Evolutionary conservation across 2,888 invertebrate species (phyloP).

Genomic region (Caenorhabditis panamensis): DNA sequence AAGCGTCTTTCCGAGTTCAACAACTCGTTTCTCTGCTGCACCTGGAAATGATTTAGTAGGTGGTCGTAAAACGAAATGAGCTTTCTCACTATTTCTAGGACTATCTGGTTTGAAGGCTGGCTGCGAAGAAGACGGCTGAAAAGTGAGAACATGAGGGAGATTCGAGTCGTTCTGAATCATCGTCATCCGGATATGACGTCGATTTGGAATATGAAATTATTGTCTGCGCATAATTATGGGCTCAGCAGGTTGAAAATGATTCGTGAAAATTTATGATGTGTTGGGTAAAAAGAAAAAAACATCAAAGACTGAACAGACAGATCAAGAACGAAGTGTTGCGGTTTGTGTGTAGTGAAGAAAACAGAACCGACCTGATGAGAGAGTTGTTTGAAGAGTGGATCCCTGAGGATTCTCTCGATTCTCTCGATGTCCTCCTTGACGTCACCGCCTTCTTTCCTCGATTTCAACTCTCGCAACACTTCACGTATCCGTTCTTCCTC

Average conservation of each 20-base stretch:
- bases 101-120: constrained; percentile 53
- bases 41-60: constrained; percentile 27
- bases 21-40: constrained; percentile 44
- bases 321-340: too few species aligned
- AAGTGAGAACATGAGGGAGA: constrained; percentile 31
- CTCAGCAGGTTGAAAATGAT: neutral
- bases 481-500: constrained; percentile 77
- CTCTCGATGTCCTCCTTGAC: constrained; percentile 69
- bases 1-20: constrained; percentile 34
- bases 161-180: neutral
- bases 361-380: constrained; percentile 64
- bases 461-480: constrained; percentile 74
- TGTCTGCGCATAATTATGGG: constrained; percentile 3
- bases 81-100: constrained; percentile 54
- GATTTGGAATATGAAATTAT: neutral
- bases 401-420: constrained; percentile 69
- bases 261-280: too few species aligned
- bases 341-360: neutral
- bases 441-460: constrained; percentile 64
- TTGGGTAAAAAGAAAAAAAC: too few species aligned
- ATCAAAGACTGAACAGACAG: too few species aligned
- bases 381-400: constrained; percentile 72
- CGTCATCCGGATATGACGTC: neutral
- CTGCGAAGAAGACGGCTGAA: constrained; percentile 48
- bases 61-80: neutral